These are phyloP conservation scores for Acanthopleura granulata DNA, from an alignment of 2,888 invertebrate genomes.

Conservation along the genomic window DNA sequence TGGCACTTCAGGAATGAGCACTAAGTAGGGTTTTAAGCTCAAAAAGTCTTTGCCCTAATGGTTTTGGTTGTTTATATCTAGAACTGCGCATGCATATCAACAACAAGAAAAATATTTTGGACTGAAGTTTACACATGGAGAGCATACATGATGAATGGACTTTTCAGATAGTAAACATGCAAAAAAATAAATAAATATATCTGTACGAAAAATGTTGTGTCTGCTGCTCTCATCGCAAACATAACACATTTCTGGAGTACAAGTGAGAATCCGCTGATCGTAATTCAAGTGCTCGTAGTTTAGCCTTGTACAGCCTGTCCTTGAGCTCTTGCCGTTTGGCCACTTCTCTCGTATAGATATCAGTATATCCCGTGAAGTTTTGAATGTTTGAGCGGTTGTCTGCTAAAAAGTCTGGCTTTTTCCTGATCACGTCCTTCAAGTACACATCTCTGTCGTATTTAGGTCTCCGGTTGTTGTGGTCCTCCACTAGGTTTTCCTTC, in stretches of 20 bases:
- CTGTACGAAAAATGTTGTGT: too few species aligned
- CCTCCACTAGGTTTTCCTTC: constrained; percentile 54
- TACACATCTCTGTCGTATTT: constrained; percentile 1
- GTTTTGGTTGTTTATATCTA: too few species aligned
- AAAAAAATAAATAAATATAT: too few species aligned
- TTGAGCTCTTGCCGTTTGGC: constrained; percentile 50
- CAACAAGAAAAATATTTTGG: too few species aligned
- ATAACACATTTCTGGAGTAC: constrained; percentile 42
- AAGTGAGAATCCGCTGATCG: constrained; percentile 37
- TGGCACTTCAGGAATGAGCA: too few species aligned
- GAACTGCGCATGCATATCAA: too few species aligned
- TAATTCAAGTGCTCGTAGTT: constrained; percentile 43
- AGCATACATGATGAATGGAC: too few species aligned
- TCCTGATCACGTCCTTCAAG: not conserved
- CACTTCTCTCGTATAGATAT: constrained; percentile 43
- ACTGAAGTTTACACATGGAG: too few species aligned
- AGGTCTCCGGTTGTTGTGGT: constrained; percentile 25
- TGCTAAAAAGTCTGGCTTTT: not conserved
- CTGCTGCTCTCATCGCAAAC: constrained; percentile 39
- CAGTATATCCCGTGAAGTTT: constrained; percentile 37
- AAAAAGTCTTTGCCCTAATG: too few species aligned
- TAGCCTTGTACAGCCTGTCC: constrained; percentile 50
- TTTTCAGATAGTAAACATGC: too few species aligned
- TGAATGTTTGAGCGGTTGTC: constrained; percentile 38
- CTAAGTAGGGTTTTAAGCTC: too few species aligned